Evolutionary conservation across 1,140 invertebrate genomes (phyloP).

Genomic region (Drosophila parvula): DNA sequence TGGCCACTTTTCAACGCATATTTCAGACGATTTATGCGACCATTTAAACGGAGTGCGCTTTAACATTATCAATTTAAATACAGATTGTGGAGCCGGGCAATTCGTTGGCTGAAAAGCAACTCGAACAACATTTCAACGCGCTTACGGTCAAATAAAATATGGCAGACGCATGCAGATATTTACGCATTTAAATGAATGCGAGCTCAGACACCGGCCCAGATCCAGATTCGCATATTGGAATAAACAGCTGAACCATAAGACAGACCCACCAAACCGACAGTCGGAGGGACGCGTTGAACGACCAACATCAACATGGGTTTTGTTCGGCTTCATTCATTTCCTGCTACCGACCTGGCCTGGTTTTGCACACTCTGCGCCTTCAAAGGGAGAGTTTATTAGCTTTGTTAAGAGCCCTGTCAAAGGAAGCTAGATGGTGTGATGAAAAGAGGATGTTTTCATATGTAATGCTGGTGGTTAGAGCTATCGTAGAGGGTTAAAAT

Average conservation of each 20-base stretch:
- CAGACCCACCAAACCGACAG: neutral
- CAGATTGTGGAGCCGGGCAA: constrained; percentile 18
- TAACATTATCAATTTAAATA: constrained; percentile 67
- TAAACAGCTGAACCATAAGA: constrained; percentile 45
- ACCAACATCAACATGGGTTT: constrained; percentile 68
- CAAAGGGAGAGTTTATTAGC: constrained; percentile 21
- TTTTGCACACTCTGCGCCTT: constrained; percentile 7
- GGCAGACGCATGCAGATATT: constrained; percentile 72
- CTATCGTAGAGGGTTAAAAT: neutral
- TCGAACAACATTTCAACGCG: constrained; percentile 70
- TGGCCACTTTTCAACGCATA: constrained; percentile 50
- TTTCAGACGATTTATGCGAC: constrained; percentile 44
- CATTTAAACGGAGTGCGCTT: constrained; percentile 50
- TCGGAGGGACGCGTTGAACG: constrained; percentile 12
- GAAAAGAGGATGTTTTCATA: neutral
- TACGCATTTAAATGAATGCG: constrained; percentile 76
- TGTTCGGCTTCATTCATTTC: constrained; percentile 62
- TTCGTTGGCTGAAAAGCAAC: constrained; percentile 32
- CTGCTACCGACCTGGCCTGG: constrained; percentile 20
- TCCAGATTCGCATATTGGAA: constrained; percentile 54
- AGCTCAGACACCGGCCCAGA: constrained; percentile 13
- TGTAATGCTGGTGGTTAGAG: neutral
- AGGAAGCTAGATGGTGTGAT: neutral
- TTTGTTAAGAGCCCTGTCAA: constrained; percentile 17
- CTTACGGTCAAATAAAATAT: constrained; percentile 75